Evolutionary conservation across 2,113 vertebrate species (phyloP).

Genomic region (Chionodraco myersi): DNA sequence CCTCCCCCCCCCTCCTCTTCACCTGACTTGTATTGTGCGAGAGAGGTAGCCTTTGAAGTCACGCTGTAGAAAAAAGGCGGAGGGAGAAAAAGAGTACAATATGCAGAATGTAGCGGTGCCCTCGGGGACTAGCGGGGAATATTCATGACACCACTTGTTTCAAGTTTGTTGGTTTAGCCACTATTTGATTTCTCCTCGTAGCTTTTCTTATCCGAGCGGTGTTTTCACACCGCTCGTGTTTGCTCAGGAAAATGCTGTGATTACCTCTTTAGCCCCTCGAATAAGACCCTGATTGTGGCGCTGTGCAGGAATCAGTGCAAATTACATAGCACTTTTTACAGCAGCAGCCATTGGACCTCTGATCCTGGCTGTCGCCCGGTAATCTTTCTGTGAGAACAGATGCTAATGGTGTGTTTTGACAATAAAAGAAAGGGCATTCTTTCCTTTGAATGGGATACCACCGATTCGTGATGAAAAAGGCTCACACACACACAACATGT

Average conservation of each 20-base stretch:
- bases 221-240: slow-evolving; percentile 39
- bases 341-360: slow-evolving; percentile 2
- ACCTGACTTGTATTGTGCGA: slow-evolving; percentile 66
- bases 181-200: slow-evolving; percentile 76
- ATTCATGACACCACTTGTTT: slow-evolving; percentile 78
- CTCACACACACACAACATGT: not conserved
- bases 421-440: not conserved
- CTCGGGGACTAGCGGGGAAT: slow-evolving; percentile 69
- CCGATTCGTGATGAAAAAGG: not conserved
- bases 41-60: slow-evolving; percentile 75
- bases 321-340: slow-evolving; percentile 3
- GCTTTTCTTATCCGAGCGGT: slow-evolving; percentile 39
- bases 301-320: slow-evolving; percentile 4
- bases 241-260: slow-evolving; percentile 72
- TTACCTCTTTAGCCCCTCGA: slow-evolving; percentile 64
- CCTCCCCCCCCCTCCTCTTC: slow-evolving; percentile 6
- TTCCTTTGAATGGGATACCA: not conserved
- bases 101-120: slow-evolving; percentile 57
- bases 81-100: slow-evolving; percentile 23
- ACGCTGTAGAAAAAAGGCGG: slow-evolving; percentile 44
- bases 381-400: slow-evolving; percentile 1
- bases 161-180: slow-evolving; percentile 82
- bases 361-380: not conserved
- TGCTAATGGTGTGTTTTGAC: not conserved
- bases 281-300: slow-evolving; percentile 14